Evolutionary conservation across 2,888 invertebrate genomes (phyloP), one percentile per base, ranked within the genome.

Genomic region (Leptinotarsa tumamoca): DNA sequence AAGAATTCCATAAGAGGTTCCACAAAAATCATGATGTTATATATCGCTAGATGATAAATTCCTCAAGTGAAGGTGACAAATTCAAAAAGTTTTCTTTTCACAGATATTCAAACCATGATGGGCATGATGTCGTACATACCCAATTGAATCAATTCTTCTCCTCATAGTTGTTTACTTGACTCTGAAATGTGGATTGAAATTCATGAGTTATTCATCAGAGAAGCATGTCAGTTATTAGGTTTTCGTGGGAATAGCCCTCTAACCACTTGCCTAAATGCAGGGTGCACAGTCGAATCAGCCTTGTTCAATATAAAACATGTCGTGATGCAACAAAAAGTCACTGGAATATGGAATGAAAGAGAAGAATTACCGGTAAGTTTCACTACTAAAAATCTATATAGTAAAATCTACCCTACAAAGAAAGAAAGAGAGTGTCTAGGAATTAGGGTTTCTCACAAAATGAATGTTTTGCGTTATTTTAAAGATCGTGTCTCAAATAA

Each of bases 281-380:
- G 99, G 68, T 96, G 96, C 85, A 94, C 94, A 51, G 98, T 98
- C 67, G 90, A 99, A 83, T 99, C 99, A 21, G 97, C 98, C 61
- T 91, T 99, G 77, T 91, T 98, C 77, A 98, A 97, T 89, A 96
- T 99, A 81, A 95, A 95, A 86, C 95, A 96, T 90, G 95, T 96
- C 1, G 96, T 96, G 96, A 92, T 94, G 87, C 95, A 95, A 75
- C 90, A 95, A 81, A 95, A 96, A 89, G 98, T 98, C 67, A 92
- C 96, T 71, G 96, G 96, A 72, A 97, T 98, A 83, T 98, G 98
- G 98, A 95, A 94, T 84, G 95, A 96, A 85, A 94, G 94, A 86
- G 98, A 99, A 87, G 99, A 99, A 90, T 91, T 99, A 85, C 99
- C 99, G 4, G 95, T 97, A 89, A 91, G 91, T 89, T 27, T 27